Base-by-base conservation (phyloP, 2,888 invertebrate species). In the Hofmannophila pseudospretella region DNA sequence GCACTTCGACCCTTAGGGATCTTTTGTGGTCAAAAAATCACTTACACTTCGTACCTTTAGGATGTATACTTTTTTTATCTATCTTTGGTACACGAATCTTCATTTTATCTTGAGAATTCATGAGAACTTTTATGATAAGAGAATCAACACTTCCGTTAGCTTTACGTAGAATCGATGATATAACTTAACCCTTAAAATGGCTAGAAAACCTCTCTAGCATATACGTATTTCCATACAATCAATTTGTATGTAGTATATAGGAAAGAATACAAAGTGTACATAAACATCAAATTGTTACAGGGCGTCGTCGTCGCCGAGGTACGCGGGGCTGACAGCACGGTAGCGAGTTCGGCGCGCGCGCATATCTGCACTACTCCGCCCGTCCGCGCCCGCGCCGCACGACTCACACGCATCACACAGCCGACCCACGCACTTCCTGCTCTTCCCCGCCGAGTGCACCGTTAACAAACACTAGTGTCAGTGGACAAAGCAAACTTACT, bases 341-440 rank as follows among this genome's bases (percentile, higher is more conserved):
- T 64, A 56, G 58, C 64, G 58, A 58, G 56, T 52, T 55, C 60
- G 59, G 68, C 68, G 66, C 64, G 64, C 61, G 67, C 72, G 70
- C 67, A 59, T 63, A 61, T 65, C 74, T 64, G 52, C 84, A 84
- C 76, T 75, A 70, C 72, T 61, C 55, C 67, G 67, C 56, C 58
- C 59, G 76, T 72, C 58, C 63, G 85, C 84, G 78, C 60, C 58
- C 80, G 76, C 75, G 77, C 66, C 82, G 78, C 85, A 82, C 85
- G 82, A 69, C 77, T 75, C 70, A 55, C 58, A 53, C 68, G 64
- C 65, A 68, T 44, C 48, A n/a, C 53, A 47, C 45, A 66, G 64
- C 55, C 71, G 69, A 58, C 67, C 65, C 58, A 72, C 71, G 56
- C 71, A 64, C 67, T 66, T 74, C 78, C 80, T 67, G 66, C 62